Evolutionary conservation across 2,113 vertebrate genomes (phyloP).

Genomic region (Chitala chitala): DNA sequence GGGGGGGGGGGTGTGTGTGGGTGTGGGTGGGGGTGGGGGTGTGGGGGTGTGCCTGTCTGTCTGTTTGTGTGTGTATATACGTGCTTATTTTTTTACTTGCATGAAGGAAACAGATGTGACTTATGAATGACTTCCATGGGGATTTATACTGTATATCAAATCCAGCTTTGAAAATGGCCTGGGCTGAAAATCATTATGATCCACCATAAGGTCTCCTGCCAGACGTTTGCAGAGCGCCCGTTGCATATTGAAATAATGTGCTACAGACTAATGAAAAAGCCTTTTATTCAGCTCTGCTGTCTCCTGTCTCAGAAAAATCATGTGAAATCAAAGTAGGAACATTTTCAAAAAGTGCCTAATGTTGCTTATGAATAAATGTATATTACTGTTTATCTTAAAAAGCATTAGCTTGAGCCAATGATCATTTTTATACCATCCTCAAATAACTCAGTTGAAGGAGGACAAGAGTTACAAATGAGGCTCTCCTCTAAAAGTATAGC

Average conservation of each 20-base stretch:
- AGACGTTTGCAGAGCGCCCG: not conserved
- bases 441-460: too few relatives aligned
- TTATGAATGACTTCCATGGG: conserved; percentile 4
- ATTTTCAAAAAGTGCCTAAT: not conserved
- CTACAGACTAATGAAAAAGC: not conserved
- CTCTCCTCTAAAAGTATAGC: too few relatives aligned
- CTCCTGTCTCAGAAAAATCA: not conserved
- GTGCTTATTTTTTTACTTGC: not conserved
- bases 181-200: not conserved
- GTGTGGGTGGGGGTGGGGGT: not conserved
- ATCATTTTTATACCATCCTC: too few relatives aligned
- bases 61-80: not conserved
- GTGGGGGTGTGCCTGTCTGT: not conserved
- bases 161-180: not conserved
- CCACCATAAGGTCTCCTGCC: not conserved
- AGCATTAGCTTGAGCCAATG: too few relatives aligned
- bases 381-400: too few relatives aligned
- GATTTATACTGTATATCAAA: conserved; percentile 10
- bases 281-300: not conserved
- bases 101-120: conserved; percentile 12
- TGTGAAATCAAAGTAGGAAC: not conserved
- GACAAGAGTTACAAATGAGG: too few relatives aligned
- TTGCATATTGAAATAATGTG: not conserved
- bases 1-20: not conserved
- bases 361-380: not conserved